These are phyloP conservation scores for Aurelia sp. DNA, from an alignment of 30 jellyfish, hydroid and myxozoan genomes.

Conservation along the genomic window DNA sequence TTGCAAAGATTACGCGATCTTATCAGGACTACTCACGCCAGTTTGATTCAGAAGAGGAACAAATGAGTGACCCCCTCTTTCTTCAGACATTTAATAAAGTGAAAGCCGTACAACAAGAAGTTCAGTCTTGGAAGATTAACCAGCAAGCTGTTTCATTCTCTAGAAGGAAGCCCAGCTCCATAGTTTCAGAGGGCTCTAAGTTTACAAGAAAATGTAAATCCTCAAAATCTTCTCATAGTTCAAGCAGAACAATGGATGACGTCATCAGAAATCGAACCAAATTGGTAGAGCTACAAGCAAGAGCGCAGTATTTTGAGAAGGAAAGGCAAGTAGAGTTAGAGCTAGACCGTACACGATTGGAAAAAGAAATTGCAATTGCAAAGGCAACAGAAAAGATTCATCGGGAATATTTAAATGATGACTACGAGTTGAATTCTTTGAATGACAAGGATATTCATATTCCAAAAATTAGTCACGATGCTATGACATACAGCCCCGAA, in stretches of 20 bases:
- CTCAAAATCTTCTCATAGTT: constrained; percentile 21
- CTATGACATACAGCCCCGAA: constrained; percentile 24
- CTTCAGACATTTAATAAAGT: constrained; percentile 41
- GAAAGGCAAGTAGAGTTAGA: constrained; percentile 11
- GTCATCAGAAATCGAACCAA: constrained; percentile 46
- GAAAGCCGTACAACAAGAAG: constrained; percentile 32
- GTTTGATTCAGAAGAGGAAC: constrained; percentile 34
- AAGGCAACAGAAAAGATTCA: constrained; percentile 54
- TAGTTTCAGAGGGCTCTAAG: constrained; percentile 23
- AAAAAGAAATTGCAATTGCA: constrained; percentile 38
- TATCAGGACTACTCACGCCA: constrained; percentile 26
- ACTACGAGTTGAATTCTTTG: constrained; percentile 19
- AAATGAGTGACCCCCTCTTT: constrained; percentile 52
- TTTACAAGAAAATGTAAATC: neutral
- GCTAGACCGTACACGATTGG: constrained; percentile 50
- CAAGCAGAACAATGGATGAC: constrained; percentile 42
- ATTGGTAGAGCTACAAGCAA: constrained; percentile 35
- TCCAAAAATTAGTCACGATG: constrained; percentile 26
- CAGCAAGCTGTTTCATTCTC: constrained; percentile 10
- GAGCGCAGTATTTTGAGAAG: neutral
- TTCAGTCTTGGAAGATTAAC: constrained; percentile 43
- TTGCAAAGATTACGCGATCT: constrained; percentile 41
- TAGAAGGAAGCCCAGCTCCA: constrained; percentile 20
- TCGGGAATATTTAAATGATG: constrained; percentile 47
- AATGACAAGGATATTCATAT: constrained; percentile 33